Base-by-base conservation (phyloP, 2,113 vertebrate genomes). In the Pseudopipra pipra region DNA sequence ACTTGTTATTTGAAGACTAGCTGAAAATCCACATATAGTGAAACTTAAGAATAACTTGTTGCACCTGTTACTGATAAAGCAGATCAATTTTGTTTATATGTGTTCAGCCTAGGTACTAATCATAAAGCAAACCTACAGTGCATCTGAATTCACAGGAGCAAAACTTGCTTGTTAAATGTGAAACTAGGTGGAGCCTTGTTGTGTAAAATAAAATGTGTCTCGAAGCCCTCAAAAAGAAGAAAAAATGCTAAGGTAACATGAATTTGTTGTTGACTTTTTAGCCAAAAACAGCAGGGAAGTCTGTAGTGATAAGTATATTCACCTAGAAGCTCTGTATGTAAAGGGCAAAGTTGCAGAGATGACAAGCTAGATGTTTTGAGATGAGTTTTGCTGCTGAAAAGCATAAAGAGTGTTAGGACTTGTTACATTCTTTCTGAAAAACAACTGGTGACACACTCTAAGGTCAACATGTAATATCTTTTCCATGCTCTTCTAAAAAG, bases 271-370 rank as follows among this genome's bases (percentile, higher is more conserved):
- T 93, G 39, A 39, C 31, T 62, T 80, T 51, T 73, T 68, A 77
- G 25, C 23, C 61, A 94, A 81, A 93, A 87, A 72, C 67, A 87
- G 9, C 33, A 41, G 28, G 37, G 24, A 81, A 79, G 89, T 87
- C 51, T 91, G 83, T 78, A 66, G 37, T 2, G 1, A 67, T 95
- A 89, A 83, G 46, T 87, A 83, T 33, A 89, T 80, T 83, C 89
- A 80, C 80, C 58, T 79, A 67, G 51, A 85, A 73, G 62, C 58
- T 85, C 56, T 77, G 41, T 75, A 67, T 62, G 37, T 87, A 96
- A 97, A 97, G 96, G 91, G 91, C 92, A 96, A 92, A 75, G 77
- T 44, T 93, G 72, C 76, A 77, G 65, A 93, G 77, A 74, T 95
- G 94, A 94, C 94, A 97, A 78, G 49, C 56, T 86, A n/a, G 77